Evolutionary conservation across 2,888 invertebrate genomes (phyloP).

Genomic region (Lithodes maja): DNA sequence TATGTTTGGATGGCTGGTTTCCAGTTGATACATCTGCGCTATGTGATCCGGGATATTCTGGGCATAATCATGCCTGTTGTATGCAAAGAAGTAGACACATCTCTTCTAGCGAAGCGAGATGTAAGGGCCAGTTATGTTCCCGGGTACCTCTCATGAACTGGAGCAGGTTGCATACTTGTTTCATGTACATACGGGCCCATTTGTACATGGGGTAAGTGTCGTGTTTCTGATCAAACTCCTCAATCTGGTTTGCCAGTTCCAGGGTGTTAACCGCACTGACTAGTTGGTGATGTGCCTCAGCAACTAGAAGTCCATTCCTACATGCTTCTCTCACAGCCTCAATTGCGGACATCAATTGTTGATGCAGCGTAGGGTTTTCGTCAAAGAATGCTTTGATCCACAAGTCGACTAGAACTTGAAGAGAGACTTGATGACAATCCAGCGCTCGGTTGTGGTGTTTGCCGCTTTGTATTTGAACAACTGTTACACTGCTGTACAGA

Average conservation of each 20-base stretch:
- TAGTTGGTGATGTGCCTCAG: not conserved
- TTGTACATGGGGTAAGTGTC: slow-evolving; percentile 2
- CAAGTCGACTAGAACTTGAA: not conserved
- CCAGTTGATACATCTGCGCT: slow-evolving; percentile 3
- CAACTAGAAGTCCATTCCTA: not conserved
- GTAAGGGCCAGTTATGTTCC: slow-evolving; percentile 9
- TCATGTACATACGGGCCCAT: slow-evolving; percentile 39
- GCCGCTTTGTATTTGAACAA: not conserved
- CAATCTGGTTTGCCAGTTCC: not conserved
- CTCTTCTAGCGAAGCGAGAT: not conserved
- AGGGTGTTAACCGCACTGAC: not conserved
- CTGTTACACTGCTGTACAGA: not conserved
- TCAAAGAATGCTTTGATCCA: slow-evolving; percentile 1
- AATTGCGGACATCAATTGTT: not conserved
- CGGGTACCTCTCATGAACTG: not conserved
- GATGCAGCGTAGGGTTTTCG: not conserved
- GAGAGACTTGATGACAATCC: slow-evolving; percentile 1
- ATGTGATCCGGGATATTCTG: slow-evolving; percentile 18
- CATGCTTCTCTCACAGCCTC: not conserved
- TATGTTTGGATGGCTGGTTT: slow-evolving; percentile 5
- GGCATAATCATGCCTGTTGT: not conserved
- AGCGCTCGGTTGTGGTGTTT: slow-evolving; percentile 15
- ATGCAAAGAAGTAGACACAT: slow-evolving; percentile 4
- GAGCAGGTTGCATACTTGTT: slow-evolving; percentile 12
- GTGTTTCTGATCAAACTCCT: not conserved